Conservation (phyloP, 2,797 vertebrate species). For the Pantherophis alleghaniensis region DNA sequence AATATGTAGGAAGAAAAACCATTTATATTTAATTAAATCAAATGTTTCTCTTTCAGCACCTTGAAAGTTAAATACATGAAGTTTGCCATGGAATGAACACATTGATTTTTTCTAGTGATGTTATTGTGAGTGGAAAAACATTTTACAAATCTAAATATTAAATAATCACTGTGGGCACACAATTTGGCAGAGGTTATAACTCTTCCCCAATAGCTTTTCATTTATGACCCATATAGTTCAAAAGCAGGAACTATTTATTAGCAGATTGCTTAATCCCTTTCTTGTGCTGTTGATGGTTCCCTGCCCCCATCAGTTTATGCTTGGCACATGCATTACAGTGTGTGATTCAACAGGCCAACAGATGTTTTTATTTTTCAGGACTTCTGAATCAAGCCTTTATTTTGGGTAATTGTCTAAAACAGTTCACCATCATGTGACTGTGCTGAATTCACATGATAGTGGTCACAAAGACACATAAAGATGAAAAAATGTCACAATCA, state of each 20-base stretch:
- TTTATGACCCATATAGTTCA: neutral
- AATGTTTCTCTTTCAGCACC: neutral
- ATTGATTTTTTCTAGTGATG: neutral
- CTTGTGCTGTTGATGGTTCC: neutral
- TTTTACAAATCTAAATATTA: neutral
- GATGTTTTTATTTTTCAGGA: neutral
- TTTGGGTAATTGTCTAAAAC: neutral
- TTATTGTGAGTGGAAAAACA: neutral
- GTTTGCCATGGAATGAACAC: neutral
- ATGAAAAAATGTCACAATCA: neutral
- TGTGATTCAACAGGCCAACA: neutral
- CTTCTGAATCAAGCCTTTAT: neutral
- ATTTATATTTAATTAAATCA: neutral
- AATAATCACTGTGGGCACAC: neutral
- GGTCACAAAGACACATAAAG: neutral
- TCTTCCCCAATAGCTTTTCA: neutral
- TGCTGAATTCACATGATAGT: neutral
- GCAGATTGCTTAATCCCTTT: neutral
- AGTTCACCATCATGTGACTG: neutral
- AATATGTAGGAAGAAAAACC: neutral
- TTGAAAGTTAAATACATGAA: neutral
- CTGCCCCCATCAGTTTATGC: neutral
- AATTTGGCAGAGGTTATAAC: neutral
- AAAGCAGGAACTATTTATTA: neutral
- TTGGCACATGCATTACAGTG: neutral